Evolutionary conservation across 2,888 invertebrate species (phyloP), one percentile per base, ranked within the genome.

Genomic region (Athalia rosae): DNA sequence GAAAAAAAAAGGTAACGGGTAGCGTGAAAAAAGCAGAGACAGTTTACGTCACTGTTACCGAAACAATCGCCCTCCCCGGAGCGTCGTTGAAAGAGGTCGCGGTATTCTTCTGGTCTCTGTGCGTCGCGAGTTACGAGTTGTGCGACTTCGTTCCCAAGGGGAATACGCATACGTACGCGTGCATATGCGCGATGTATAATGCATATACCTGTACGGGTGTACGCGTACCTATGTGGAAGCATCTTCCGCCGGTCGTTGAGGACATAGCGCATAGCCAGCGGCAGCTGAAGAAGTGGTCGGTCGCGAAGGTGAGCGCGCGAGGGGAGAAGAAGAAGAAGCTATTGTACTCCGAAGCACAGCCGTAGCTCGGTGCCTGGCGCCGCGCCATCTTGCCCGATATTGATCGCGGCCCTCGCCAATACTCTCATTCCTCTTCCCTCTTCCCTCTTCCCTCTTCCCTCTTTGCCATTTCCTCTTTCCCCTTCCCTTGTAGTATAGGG

Each of bases 311-410:
- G 79, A 78, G 79, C 80, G 80, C 77, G 79, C 79, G 79, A 67
- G 76, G 13, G 78, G 76, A 79, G 82, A 83, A 82, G 83, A 81
- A 79, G 79, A 78, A 81, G 79, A 76, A 82, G 84, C 88, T 87
- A 89, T 89, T 89, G 88, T 88, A 88, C 87, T 89, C 86, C 28
- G 28, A 28, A 28, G 28, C 28, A 28, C 28, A 28, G 86, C 85
- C 84, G 85, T 83, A 84, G 85, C 81, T 88, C 86, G 86, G 85
- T 84, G 86, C 87, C 87, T 88, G 87, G 87, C 84, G 85, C 59
- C 83, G 82, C 89, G 89, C 89, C 89, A 89, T 89, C 89, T 89
- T 89, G 89, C 83, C 86, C 87, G 89, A 89, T 89, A 89, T 89
- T 89, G 89, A 89, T 89, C 89, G 89, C 87, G 86, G 86, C 86